These are phyloP conservation scores for Talpa occidentalis DNA, from an alignment of 2,113 vertebrate species.

Conservation along the genomic window DNA sequence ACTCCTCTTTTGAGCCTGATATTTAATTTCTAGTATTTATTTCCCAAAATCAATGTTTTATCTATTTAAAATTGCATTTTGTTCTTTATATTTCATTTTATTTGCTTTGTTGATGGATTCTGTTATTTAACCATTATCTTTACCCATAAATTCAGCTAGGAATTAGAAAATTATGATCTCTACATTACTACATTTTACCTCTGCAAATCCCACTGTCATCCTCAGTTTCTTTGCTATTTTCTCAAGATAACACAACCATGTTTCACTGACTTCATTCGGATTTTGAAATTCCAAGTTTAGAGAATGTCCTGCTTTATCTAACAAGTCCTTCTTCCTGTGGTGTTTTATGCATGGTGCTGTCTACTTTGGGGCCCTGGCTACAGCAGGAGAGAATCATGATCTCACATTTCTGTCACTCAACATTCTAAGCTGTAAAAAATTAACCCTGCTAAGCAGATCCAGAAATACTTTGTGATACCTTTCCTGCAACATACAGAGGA, in stretches of 20 bases:
- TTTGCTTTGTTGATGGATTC: neutral
- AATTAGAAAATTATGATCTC: neutral
- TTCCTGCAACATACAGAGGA: neutral
- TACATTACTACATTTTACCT: neutral
- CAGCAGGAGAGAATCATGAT: neutral
- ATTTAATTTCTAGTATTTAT: conserved; percentile 46
- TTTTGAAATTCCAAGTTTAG: neutral
- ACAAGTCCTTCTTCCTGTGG: neutral
- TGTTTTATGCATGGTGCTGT: neutral
- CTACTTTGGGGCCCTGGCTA: neutral
- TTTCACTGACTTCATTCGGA: neutral
- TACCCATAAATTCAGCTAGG: neutral
- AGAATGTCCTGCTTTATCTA: neutral
- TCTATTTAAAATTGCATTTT: neutral
- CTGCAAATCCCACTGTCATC: neutral
- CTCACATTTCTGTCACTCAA: neutral
- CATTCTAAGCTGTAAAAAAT: neutral
- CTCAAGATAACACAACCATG: neutral
- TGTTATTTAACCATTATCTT: neutral
- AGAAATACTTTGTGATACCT: neutral
- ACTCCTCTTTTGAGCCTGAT: neutral
- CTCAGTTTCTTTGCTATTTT: neutral
- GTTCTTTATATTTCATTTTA: neutral
- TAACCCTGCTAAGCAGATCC: neutral
- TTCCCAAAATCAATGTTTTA: conserved; percentile 60